Conservation (phyloP, 2,113 vertebrate genomes). For the Burhinus bistriatus region DNA sequence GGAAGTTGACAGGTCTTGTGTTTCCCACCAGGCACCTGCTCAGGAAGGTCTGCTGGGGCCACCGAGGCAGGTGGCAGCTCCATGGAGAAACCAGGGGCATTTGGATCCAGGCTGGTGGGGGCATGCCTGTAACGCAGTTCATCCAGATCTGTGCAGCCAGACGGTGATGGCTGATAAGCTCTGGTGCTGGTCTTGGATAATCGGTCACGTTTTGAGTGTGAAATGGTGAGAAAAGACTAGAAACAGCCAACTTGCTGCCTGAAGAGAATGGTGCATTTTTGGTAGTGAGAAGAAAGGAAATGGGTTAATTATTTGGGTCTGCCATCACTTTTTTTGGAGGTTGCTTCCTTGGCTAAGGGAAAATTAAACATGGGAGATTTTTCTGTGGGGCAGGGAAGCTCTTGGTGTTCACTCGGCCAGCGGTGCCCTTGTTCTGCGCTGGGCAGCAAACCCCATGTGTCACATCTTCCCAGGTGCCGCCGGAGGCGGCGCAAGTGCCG, state of each 20-base stretch:
- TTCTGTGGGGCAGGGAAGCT: not conserved
- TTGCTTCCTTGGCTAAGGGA: not conserved
- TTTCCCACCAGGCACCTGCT: not conserved
- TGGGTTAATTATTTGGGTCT: not conserved
- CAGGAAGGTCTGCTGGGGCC: not conserved
- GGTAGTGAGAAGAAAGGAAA: not conserved
- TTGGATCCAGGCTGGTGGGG: not conserved
- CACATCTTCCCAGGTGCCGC: not conserved
- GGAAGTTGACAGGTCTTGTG: not conserved
- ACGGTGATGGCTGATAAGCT: rapidly evolving
- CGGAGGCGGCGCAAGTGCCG: not conserved
- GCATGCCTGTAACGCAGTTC: not conserved
- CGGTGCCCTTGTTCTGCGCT: not conserved
- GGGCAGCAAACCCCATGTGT: not conserved
- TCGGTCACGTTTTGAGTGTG: not conserved
- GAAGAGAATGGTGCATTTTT: slow-evolving; percentile 9
- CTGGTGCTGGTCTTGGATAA: not conserved
- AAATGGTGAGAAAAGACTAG: not conserved
- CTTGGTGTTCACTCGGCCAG: not conserved
- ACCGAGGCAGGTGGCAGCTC: not conserved
- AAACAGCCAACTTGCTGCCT: slow-evolving; percentile 23
- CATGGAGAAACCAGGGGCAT: not conserved
- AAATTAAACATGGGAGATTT: not conserved
- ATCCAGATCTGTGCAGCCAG: not conserved
- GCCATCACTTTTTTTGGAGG: not conserved